These are phyloP conservation scores for Ursus arctos DNA, from an alignment of 2,113 vertebrate species.

Conservation along the genomic window DNA sequence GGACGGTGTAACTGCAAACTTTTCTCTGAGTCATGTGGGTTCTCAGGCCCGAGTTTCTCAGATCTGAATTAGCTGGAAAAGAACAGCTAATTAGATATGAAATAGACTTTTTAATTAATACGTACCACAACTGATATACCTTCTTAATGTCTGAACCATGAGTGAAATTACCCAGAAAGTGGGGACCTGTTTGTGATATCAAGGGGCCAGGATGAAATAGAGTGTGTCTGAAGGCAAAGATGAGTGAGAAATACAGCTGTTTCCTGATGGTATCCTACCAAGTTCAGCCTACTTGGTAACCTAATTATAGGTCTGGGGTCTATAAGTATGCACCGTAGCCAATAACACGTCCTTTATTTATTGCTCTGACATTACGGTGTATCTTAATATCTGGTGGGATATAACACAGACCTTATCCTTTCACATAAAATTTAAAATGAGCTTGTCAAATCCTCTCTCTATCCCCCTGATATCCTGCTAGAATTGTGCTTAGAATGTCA, in stretches of 20 bases:
- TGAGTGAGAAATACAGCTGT: neutral
- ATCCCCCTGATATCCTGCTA: neutral
- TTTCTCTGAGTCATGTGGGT: neutral
- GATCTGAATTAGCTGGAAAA: neutral
- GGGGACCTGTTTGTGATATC: neutral
- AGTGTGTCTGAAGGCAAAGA: neutral
- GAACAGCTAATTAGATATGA: neutral
- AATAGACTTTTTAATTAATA: neutral
- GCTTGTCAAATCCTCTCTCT: neutral
- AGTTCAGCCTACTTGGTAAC: neutral
- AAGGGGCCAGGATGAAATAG: too few relatives aligned
- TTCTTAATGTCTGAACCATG: neutral
- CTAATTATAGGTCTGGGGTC: neutral
- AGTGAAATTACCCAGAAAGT: neutral
- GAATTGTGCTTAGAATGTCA: neutral
- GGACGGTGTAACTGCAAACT: neutral
- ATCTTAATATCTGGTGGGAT: neutral
- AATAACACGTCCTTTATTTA: slow-evolving; percentile 30
- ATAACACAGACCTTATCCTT: neutral
- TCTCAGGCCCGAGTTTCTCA: neutral
- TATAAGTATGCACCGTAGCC: neutral
- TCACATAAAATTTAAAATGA: slow-evolving; percentile 16
- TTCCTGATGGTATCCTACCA: neutral
- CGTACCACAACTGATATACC: neutral
- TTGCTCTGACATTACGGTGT: neutral